Base-by-base conservation (phyloP, 2,797 vertebrate species). In the Malacoraja senta region DNA sequence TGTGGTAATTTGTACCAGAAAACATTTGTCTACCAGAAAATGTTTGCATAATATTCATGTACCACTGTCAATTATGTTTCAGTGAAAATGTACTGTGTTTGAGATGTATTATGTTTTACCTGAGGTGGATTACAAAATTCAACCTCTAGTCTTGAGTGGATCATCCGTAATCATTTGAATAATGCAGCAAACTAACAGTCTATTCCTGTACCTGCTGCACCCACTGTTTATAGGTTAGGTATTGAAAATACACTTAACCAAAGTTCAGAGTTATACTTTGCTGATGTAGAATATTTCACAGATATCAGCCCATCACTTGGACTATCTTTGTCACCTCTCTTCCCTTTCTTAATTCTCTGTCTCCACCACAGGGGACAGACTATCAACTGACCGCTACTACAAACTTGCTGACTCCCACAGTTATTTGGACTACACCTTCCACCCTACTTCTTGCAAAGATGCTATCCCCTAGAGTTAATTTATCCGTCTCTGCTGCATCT, bases 41-140 rank as follows among this genome's bases (percentile, higher is more conserved):
- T 35, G 63, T 71, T 71, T 90, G 29, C 63, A 21, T 90, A 32
- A 24, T 90, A 15, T 24, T 21, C 3, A 26, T 32, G 63, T 63
- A 35, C n/a, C 68, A 15, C 17, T 90, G 63, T 90, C 63, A 65
- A 68, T 90, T 61, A 17, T 88, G 58, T n/a, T 90, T 90, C 86
- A 65, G 29, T 71, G n/a, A 32, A n/a, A 71, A 26, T 71, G 12
- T 71, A 35, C 32, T 24, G 86, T 90, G 38, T 53, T 68, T 71
- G 32, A 90, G n/a, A 90, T 68, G 19, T 19, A 90, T 90, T 90
- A 35, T 35, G 35, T 19, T 71, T 90, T 90, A 90, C 68, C 32
- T 63, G n/a, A 68, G n/a, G 15, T 68, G 84, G 35, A 65, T 32
- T 68, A 68, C 63, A 68, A 29, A 58, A 35, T 90, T 90, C 65